Conservation (phyloP, 2,797 vertebrate genomes). For the Tauraco hartlaubi region DNA sequence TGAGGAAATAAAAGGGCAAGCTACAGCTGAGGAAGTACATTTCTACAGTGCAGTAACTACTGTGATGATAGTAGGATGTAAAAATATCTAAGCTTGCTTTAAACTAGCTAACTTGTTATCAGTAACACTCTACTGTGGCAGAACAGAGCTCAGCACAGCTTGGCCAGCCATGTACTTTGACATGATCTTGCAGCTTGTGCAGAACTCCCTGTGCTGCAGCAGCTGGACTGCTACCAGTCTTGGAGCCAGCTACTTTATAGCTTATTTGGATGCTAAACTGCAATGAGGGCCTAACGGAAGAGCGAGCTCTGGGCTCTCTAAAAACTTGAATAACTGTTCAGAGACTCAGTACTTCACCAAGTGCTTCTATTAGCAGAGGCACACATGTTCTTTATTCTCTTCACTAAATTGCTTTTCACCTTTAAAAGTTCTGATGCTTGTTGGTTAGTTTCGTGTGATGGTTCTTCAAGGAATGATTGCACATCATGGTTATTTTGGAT, state of each 20-base stretch:
- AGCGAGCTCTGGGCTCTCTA: not conserved
- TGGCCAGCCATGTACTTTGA: not conserved
- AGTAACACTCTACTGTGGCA: not conserved
- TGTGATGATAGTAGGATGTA: constrained; percentile 6
- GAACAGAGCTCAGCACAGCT: constrained; percentile 53
- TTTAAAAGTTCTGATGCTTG: not conserved
- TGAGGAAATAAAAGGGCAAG: constrained; percentile 2
- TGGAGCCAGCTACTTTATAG: constrained; percentile 20
- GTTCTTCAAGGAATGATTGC: not conserved
- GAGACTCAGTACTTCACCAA: constrained; percentile 27
- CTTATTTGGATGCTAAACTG: not conserved
- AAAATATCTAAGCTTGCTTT: constrained; percentile 51
- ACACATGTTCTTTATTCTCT: constrained; percentile 20
- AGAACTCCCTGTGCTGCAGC: constrained; percentile 62
- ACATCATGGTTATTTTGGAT: not conserved
- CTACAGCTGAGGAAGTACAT: constrained; percentile 10
- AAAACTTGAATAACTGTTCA: constrained; percentile 68
- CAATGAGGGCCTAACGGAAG: not conserved
- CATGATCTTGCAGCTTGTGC: not conserved
- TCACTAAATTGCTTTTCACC: not conserved
- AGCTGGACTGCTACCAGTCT: constrained; percentile 55
- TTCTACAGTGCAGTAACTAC: constrained; percentile 10
- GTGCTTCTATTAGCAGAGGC: not conserved
- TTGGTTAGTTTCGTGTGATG: not conserved
- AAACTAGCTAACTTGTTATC: not conserved